Evolutionary conservation across 1,140 invertebrate genomes (phyloP).

Genomic region (Pogonomyrmex barbatus): DNA sequence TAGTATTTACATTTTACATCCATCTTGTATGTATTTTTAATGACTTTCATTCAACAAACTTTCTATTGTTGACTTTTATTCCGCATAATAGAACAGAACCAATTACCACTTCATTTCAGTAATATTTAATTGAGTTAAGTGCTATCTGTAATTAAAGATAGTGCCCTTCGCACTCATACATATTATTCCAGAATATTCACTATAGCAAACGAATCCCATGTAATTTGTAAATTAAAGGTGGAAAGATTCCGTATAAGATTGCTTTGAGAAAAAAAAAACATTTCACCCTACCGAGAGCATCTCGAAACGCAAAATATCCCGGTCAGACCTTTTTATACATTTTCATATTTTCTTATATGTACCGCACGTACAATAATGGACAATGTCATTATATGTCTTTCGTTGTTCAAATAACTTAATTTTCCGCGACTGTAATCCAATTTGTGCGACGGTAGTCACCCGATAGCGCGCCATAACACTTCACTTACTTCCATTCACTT

Average conservation of each 20-base stretch:
- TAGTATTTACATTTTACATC: constrained; percentile 9
- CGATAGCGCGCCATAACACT: background rate
- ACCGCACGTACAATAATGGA: background rate
- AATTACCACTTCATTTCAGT: constrained; percentile 13
- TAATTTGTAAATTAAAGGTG: background rate
- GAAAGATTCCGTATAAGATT: background rate
- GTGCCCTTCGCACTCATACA: background rate
- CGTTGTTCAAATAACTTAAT: constrained; percentile 30
- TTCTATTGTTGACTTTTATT: constrained; percentile 16
- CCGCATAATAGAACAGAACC: background rate
- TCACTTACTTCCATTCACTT: background rate
- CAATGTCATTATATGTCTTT: background rate
- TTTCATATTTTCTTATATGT: background rate
- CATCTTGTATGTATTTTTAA: constrained; percentile 36
- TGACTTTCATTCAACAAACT: constrained; percentile 27
- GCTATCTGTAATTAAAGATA: constrained; percentile 41
- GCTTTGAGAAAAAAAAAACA: background rate
- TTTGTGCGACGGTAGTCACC: constrained; percentile 12
- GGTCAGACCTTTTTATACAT: constrained; percentile 16
- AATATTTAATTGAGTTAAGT: constrained; percentile 38
- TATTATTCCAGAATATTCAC: constrained; percentile 5
- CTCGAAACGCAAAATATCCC: background rate
- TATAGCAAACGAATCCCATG: background rate
- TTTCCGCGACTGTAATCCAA: background rate
- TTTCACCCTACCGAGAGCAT: background rate